phyloP scores from a whole-genome alignment of 92 coral and sea anemone genomes.

The Actinernus sp. region DNA sequence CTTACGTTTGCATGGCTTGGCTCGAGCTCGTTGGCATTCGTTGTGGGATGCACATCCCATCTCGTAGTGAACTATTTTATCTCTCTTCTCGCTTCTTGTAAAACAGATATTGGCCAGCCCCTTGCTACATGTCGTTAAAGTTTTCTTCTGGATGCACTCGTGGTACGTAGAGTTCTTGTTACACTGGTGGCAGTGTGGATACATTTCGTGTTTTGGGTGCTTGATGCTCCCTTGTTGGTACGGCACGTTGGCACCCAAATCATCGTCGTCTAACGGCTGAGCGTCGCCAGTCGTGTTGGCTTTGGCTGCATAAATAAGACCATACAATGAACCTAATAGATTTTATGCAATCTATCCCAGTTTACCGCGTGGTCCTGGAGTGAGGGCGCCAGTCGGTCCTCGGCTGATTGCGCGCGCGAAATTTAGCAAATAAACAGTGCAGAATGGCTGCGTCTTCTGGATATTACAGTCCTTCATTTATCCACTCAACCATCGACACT shows the following conservation, averaged over 20 bases:
- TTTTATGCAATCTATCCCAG: not conserved
- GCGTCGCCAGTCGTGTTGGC: slow-evolving; percentile 29
- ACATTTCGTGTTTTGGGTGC: slow-evolving; percentile 95
- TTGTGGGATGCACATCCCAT: slow-evolving; percentile 97
- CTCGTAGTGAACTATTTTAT: slow-evolving; percentile 75
- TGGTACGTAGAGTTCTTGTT: slow-evolving; percentile 82
- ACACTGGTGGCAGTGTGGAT: slow-evolving; percentile 95
- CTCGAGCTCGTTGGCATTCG: slow-evolving; percentile 81
- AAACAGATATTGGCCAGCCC: slow-evolving; percentile 95
- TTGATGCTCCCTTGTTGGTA: slow-evolving; percentile 92
- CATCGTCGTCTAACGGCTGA: slow-evolving; percentile 37
- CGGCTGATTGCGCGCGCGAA: too few species aligned
- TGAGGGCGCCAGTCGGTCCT: not conserved
- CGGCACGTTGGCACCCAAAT: slow-evolving; percentile 39
- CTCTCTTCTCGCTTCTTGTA: slow-evolving; percentile 84
- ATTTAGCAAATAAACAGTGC: too few species aligned
- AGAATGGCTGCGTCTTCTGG: too few species aligned
- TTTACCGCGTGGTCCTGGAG: not conserved
- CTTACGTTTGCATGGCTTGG: slow-evolving; percentile 91
- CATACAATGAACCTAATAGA: not conserved
- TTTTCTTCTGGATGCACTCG: slow-evolving; percentile 72
- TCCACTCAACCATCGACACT: too few species aligned
- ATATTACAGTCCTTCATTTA: too few species aligned
- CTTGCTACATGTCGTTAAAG: slow-evolving; percentile 73
- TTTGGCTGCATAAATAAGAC: not conserved